Percentiles rank a stretch among this genome's conserved stretches.
Evolutionary conservation across 2,888 invertebrate species (phyloP).

Genomic region (Trisateles emortualis): DNA sequence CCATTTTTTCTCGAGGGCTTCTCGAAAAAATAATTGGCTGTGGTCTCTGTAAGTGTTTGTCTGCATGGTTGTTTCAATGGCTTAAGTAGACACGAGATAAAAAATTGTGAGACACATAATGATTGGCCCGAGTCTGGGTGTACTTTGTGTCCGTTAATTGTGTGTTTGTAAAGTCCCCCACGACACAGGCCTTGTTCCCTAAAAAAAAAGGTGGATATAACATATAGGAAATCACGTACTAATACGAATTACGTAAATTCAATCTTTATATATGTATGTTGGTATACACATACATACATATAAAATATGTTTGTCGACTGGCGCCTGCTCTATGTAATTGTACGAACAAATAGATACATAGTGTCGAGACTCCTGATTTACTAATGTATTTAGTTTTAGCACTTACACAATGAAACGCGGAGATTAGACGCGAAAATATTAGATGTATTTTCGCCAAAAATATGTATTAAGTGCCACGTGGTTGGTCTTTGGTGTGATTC

Average conservation of each 20-base stretch:
- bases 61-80: too few species aligned
- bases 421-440: conserved; percentile 42
- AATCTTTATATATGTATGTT: too few species aligned
- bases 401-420: conserved; percentile 60
- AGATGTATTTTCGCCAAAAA: conserved; percentile 17
- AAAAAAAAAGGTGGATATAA: neutral
- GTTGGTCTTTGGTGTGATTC: neutral
- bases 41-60: too few species aligned
- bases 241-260: neutral
- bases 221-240: neutral
- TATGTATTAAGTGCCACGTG: neutral
- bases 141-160: too few species aligned
- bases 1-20: too few species aligned
- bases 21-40: too few species aligned
- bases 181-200: too few species aligned
- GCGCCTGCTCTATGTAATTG: conserved; percentile 82
- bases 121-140: too few species aligned
- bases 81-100: too few species aligned
- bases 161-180: too few species aligned
- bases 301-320: conserved; percentile 77
- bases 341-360: conserved; percentile 74
- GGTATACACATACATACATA: neutral
- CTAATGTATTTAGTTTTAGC: conserved; percentile 83
- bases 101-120: too few species aligned
- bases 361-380: conserved; percentile 73